Base-by-base conservation (phyloP, 2,888 invertebrate genomes). In the Caenorhabditis plicata region DNA sequence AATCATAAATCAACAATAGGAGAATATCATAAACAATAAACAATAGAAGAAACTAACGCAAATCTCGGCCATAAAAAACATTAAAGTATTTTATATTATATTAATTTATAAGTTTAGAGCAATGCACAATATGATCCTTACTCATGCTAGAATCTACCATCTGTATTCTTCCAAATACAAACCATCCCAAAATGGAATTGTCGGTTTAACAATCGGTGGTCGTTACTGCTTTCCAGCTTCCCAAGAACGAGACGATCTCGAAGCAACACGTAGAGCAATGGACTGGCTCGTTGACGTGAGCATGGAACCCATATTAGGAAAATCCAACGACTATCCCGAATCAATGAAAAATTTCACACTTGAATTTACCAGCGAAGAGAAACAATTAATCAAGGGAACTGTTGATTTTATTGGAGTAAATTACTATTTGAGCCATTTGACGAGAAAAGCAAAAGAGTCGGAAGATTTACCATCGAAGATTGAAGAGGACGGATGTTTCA, bases 401-500 rank as follows among this genome's bases (percentile, higher is more conserved):
- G 84, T 85, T 1, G 90, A 91, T 78, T 89, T 88, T 81, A 83
- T 90, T 44, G 89, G 89, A 0, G 78, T 90, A 17, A 90, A 90
- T 77, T 86, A 88, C 54, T 90, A 90, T 78, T 87, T 56, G 20
- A 49, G 46, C 23, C 48, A 52, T 8, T 11, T 29, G 23, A 50
- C 57, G 11, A 38, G 39, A 15, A 35, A 9, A 19, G 17, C 47
- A 3, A 13, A 39, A 2, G 36, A 45, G 5, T 38, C 26, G 15
- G 50, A 51, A 35, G 29, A 26, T 11, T 42, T 41, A 9, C 7
- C 35, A 4, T 46, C 53, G 8, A 49, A 46, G 32, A 36, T 32
- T 15, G 63, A 63, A 47, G 31, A 36, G 19, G 53, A 63, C 26
- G 63, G 35, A 7, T 17, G 39, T 0, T 63, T 51, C 31, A 35